Percentiles rank a stretch among this genome's conserved stretches.
phyloP scores from a whole-genome alignment of 2,888 invertebrate genomes.

The Poecilobothrus nobilitatus region DNA sequence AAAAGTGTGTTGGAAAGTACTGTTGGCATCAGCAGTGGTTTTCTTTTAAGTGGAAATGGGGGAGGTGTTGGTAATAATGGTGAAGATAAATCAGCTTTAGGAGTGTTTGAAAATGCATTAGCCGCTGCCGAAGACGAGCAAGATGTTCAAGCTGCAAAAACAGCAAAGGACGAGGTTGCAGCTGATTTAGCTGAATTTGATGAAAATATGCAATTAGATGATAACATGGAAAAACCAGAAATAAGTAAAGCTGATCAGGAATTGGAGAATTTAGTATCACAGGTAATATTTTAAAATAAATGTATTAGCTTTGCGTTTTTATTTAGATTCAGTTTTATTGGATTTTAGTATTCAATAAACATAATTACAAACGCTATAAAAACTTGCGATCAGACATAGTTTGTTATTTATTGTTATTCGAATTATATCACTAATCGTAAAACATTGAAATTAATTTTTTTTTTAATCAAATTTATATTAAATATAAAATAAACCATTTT shows the following conservation, averaged over 20 bases:
- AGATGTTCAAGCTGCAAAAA: conserved; percentile 83
- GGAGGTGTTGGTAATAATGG: background rate
- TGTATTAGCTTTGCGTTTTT: conserved; percentile 13
- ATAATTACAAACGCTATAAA: background rate
- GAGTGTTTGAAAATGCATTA: conserved; percentile 69
- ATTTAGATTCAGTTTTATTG: background rate
- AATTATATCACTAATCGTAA: conserved; percentile 43
- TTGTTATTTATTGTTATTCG: conserved; percentile 30
- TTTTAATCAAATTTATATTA: background rate
- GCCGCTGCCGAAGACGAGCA: conserved; percentile 92
- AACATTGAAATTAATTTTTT: conserved; percentile 26
- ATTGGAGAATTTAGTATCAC: conserved; percentile 60
- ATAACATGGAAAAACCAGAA: conserved; percentile 47
- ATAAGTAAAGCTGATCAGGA: conserved; percentile 65
- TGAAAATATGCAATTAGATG: conserved; percentile 83
- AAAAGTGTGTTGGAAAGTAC: conserved; percentile 32
- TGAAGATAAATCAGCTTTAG: conserved; percentile 54
- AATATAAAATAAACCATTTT: background rate
- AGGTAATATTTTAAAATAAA: conserved; percentile 46
- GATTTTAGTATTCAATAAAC: no score
- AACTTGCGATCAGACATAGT: conserved; percentile 41
- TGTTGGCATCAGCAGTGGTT: conserved; percentile 22
- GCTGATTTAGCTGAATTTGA: conserved; percentile 92
- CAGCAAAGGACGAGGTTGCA: conserved; percentile 81
- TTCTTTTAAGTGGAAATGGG: conserved; percentile 15